Evolutionary conservation across 2,113 vertebrate genomes (phyloP).

Genomic region (Ellobius talpinus): DNA sequence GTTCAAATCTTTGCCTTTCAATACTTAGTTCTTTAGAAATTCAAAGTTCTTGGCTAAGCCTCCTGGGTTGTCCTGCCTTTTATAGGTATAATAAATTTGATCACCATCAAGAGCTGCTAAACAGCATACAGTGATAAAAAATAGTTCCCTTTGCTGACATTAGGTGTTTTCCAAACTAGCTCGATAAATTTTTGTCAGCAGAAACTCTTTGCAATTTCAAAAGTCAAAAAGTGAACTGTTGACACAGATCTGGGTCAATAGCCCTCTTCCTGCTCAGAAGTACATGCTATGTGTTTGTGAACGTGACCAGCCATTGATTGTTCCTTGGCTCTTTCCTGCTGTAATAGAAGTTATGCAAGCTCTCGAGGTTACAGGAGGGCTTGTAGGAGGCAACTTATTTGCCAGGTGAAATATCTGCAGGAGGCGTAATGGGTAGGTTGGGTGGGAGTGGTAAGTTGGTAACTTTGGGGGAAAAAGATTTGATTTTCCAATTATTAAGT

Average conservation of each 20-base stretch:
- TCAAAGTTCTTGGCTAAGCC: constrained; percentile 84
- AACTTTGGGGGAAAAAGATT: neutral
- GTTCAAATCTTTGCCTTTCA: constrained; percentile 60
- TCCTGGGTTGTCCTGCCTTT: constrained; percentile 83
- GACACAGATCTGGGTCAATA: constrained; percentile 49
- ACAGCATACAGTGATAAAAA: constrained; percentile 86
- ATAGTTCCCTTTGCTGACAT: constrained; percentile 87
- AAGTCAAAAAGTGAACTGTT: constrained; percentile 71
- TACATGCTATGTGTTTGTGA: neutral
- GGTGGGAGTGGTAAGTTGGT: constrained; percentile 62
- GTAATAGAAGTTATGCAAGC: constrained; percentile 67
- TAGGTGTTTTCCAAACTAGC: constrained; percentile 82
- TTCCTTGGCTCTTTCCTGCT: constrained; percentile 16
- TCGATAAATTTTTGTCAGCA: constrained; percentile 83
- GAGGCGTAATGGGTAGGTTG: constrained; percentile 65
- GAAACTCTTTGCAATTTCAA: constrained; percentile 74
- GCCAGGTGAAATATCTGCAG: constrained; percentile 62
- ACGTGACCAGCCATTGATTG: constrained; percentile 31
- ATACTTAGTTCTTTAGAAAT: constrained; percentile 83
- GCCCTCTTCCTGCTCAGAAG: constrained; percentile 36
- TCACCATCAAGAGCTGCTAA: constrained; percentile 86
- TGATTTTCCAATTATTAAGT: constrained; percentile 47
- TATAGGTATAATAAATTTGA: constrained; percentile 87
- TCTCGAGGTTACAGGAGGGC: constrained; percentile 26
- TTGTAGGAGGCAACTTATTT: constrained; percentile 74